Evolutionary conservation across 2,888 invertebrate genomes (phyloP), one percentile per base, ranked within the genome.

Genomic region (Zygothrica quintamaculata): DNA sequence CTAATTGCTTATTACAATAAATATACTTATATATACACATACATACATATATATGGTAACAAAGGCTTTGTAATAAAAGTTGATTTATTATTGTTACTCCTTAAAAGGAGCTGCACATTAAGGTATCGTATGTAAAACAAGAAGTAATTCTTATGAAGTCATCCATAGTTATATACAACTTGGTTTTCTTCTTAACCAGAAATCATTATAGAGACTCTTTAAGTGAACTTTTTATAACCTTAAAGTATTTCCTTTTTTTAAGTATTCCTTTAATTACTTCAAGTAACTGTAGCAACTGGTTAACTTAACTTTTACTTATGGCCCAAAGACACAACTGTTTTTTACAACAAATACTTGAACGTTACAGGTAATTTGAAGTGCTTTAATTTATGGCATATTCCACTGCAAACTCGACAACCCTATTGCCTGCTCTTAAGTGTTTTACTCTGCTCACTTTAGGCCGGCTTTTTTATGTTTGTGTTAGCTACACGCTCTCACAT

Each of bases 51-150:
- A 37, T 39, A 36, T 56, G 50, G 47, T 51, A 61, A 55, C 43
- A 69, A 68, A 53, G 42, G 56, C 52, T 40, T 74, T 78, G 75
- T 67, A 62, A 67, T 74, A 70, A 70, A 60, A 46, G 37, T 65
- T 78, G 86, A 78, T 78, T 85, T 78, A 78, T 85, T 56, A 67
- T 44, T 47, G 59, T 46, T 37, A 57, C 56, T 86, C 76, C 60
- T 34, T 78, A 78, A 70, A 78, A 71, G 78, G 84, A 67, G 56
- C 55, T 75, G 60, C 48, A 39, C 64, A 65, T 57, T 64, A 39
- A 52, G 7, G 16, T 37, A n/a, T 44, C 31, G 15, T 34, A 9
- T 26, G 15, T 34, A 11, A 22, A 44, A 36, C 37, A 26, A 55
- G 11, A 53, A 39, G 40, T 40, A 42, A 39, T 61, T 50, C 16